A percentile compares a stretch with the other conserved stretches of the same genome.
These are phyloP conservation scores for Stegana nigrithorax DNA, from an alignment of 2,888 invertebrate genomes.

Conservation along the genomic window DNA sequence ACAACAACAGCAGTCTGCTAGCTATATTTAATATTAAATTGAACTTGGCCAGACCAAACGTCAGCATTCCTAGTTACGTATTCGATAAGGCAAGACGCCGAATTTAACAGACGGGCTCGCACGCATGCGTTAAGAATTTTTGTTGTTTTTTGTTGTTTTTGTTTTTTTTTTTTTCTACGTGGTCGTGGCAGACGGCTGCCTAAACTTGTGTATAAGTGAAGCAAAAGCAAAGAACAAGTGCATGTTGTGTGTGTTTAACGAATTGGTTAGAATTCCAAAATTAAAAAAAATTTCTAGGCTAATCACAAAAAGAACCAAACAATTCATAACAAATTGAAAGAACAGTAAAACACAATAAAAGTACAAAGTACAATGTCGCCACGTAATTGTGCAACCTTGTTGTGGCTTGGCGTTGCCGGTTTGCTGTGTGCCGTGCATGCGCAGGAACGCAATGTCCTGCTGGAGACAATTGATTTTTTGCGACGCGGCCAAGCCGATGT, in stretches of 20 bases:
- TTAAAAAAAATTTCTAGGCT: not conserved
- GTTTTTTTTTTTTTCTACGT: slow-evolving; percentile 10
- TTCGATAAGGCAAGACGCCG: slow-evolving; percentile 49
- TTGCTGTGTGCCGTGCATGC: slow-evolving; percentile 13
- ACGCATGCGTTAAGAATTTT: slow-evolving; percentile 29
- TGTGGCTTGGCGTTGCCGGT: slow-evolving; percentile 18
- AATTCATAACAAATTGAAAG: slow-evolving; percentile 25
- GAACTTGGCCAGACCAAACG: slow-evolving; percentile 52
- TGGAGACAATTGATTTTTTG: slow-evolving; percentile 61
- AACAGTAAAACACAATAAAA: not conserved
- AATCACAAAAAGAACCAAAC: not conserved
- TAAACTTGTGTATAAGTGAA: not conserved
- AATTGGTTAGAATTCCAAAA: not conserved
- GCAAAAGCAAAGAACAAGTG: slow-evolving; percentile 11
- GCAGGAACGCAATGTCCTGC: slow-evolving; percentile 53
- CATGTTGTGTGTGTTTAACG: not conserved
- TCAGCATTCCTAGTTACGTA: slow-evolving; percentile 57
- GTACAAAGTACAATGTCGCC: not conserved
- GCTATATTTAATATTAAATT: slow-evolving; percentile 58
- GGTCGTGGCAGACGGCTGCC: not conserved
- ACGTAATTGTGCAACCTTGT: slow-evolving; percentile 9
- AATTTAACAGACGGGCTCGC: slow-evolving; percentile 42
- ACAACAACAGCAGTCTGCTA: not conserved
- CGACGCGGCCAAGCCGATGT: slow-evolving; percentile 64
- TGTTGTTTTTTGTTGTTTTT: no score